Evolutionary conservation across 2,113 vertebrate species (phyloP).

Genomic region (Bos indicus): DNA sequence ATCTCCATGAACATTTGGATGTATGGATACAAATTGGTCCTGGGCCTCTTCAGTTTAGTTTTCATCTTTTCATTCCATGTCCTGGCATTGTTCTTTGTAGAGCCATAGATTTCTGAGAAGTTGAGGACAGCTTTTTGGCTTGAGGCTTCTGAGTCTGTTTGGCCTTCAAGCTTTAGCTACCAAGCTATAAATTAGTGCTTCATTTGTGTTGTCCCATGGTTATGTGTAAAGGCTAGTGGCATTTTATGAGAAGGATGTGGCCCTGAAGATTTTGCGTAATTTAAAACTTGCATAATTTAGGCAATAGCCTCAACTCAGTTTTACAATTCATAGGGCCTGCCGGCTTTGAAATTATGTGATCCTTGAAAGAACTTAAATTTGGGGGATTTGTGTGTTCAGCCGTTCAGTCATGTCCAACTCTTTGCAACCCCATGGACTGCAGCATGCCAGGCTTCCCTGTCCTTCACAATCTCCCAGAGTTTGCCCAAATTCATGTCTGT

Average conservation of each 20-base stretch:
- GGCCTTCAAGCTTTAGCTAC: not conserved
- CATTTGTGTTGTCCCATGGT: not conserved
- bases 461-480: not conserved
- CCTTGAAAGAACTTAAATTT: constrained; percentile 7
- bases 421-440: not conserved
- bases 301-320: not conserved
- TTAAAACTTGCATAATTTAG: not conserved
- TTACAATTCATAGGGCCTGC: not conserved
- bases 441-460: not conserved
- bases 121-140: not conserved
- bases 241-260: not conserved
- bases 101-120: not conserved
- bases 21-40: not conserved
- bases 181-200: not conserved
- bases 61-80: not conserved
- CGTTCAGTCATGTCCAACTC: not conserved
- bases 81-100: not conserved
- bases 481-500: not conserved
- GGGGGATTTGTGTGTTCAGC: not conserved
- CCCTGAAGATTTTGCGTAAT: not conserved
- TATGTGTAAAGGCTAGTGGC: not conserved
- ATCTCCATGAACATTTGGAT: rapidly evolving
- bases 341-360: not conserved
- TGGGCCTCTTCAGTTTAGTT: not conserved
- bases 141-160: not conserved